Evolutionary conservation across 2,888 invertebrate genomes (phyloP), one percentile per base, ranked within the genome.

Genomic region (Meteorus colon): DNA sequence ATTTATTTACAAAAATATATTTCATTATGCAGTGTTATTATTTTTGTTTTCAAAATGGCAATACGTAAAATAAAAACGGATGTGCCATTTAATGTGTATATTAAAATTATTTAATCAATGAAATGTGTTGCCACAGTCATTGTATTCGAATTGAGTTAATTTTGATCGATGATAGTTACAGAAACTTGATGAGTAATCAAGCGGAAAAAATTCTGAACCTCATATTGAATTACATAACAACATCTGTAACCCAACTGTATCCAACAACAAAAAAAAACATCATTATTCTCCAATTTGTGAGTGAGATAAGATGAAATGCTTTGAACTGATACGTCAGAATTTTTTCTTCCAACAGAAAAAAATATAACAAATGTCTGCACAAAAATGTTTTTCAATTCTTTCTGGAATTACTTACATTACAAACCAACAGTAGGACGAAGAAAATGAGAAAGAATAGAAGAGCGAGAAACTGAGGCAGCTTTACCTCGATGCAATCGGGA

Each of bases 381-480:
- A 4, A 29, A 70, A 70, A 60, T 70, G 60, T 70, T 70, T 70
- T 70, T 70, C 73, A 41, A 34, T 62, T 67, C 70, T 62, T 67
- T 45, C 65, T 66, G n/a, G 41, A 27, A 70, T 70, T 70, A 70
- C 70, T 45, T 59, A 24, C 41, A 70, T 41, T 24, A 68, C 10
- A 27, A 55, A 69, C 34, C 69, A 37, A 48, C 41, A 55, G 6
- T 4, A 1, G 19, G 1, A 8, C 1, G 4, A 8, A 19, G n/a
- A 19, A 19, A 8, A 19, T 19, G 55, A 19, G 5, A 19, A 19
- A 55, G 24, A 24, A 19, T 8, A 6, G 19, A 55, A 19, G 10
- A 55, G 19, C 8, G 6, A 5, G 55, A 24, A 2, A 12, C 10
- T 14, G 59, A 62, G n/a, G 14, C 12, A 62, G 62, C 31, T 62